These are phyloP conservation scores for Galaxea fascicularis DNA, from an alignment of 92 coral and sea anemone genomes.

Conservation along the genomic window DNA sequence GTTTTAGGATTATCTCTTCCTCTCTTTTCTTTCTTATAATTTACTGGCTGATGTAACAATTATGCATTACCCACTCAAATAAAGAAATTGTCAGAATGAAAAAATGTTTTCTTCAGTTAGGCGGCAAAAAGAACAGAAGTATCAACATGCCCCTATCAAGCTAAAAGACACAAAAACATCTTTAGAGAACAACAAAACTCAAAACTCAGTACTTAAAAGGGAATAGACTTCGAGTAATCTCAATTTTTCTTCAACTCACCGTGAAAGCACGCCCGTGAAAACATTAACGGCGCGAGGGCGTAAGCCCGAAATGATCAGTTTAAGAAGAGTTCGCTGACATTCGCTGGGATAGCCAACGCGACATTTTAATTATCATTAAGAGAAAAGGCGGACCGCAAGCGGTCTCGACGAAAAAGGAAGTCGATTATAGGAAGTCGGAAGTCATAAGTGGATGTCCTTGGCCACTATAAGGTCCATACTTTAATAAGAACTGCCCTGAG, in stretches of 20 bases:
- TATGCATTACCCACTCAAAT: conserved; percentile 17
- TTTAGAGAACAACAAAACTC: conserved; percentile 18
- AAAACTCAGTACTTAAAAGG: conserved; percentile 12
- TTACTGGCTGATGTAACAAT: conserved; percentile 16
- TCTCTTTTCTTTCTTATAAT: conserved; percentile 14
- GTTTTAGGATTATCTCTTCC: conserved; percentile 12
- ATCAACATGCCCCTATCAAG: conserved; percentile 2
- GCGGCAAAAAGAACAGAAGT: conserved; percentile 22
- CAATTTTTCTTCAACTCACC: conserved; percentile 9
- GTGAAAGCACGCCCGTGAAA: conserved; percentile 10
- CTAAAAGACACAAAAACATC: conserved; percentile 1
- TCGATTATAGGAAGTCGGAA: conserved; percentile 1
- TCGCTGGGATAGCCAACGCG: conserved; percentile 16
- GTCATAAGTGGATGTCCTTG: conserved; percentile 19
- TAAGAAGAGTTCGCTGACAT: conserved; percentile 8
- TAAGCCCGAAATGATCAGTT: conserved; percentile 15
- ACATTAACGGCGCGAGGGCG: conserved; percentile 19
- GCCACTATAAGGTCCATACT: conserved; percentile 14
- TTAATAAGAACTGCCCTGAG: conserved; percentile 17
- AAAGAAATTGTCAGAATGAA: conserved; percentile 11
- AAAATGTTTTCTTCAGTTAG: conserved; percentile 12
- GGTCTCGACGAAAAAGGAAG: conserved; percentile 11
- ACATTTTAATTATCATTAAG: conserved; percentile 17
- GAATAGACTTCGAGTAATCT: conserved; percentile 15
- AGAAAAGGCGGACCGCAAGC: conserved; percentile 24